Conservation (phyloP, 2,113 vertebrate genomes). For the Ageneiosus marmoratus region DNA sequence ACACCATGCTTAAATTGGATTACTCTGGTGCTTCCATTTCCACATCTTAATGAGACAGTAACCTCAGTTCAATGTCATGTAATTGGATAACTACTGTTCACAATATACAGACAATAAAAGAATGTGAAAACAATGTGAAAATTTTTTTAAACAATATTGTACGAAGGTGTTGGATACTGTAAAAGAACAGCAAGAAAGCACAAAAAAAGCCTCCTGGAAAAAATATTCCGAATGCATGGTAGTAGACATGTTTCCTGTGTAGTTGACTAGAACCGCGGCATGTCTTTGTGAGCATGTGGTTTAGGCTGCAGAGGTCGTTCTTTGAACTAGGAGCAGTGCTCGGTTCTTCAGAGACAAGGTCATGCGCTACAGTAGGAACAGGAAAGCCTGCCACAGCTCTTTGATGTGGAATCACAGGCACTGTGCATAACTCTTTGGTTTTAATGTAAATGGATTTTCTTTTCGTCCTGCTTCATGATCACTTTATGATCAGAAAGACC, state of each 20-base stretch:
- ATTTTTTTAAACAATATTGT: not conserved
- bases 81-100: slow-evolving; percentile 11
- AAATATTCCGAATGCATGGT: not conserved
- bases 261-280: not conserved
- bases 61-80: not conserved
- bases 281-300: slow-evolving; percentile 33
- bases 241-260: not conserved
- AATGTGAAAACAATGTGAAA: not conserved
- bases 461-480: slow-evolving; percentile 28
- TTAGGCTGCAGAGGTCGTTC: slow-evolving; percentile 50
- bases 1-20: not conserved
- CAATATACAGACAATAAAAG: not conserved
- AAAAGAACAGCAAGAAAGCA: not conserved
- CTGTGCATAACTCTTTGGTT: slow-evolving; percentile 37
- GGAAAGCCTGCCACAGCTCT: slow-evolving; percentile 41
- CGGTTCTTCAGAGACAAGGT: slow-evolving; percentile 46
- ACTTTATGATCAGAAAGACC: slow-evolving; percentile 40
- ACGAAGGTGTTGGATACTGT: not conserved
- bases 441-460: slow-evolving; percentile 47
- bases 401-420: slow-evolving; percentile 47
- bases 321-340: slow-evolving; percentile 47
- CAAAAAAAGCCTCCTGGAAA: not conserved
- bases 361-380: slow-evolving; percentile 50
- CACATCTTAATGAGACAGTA: slow-evolving; percentile 12
- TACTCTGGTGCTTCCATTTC: not conserved